Evolutionary conservation across 2,113 vertebrate species (phyloP).

Genomic region (Pygoscelis antarcticus): DNA sequence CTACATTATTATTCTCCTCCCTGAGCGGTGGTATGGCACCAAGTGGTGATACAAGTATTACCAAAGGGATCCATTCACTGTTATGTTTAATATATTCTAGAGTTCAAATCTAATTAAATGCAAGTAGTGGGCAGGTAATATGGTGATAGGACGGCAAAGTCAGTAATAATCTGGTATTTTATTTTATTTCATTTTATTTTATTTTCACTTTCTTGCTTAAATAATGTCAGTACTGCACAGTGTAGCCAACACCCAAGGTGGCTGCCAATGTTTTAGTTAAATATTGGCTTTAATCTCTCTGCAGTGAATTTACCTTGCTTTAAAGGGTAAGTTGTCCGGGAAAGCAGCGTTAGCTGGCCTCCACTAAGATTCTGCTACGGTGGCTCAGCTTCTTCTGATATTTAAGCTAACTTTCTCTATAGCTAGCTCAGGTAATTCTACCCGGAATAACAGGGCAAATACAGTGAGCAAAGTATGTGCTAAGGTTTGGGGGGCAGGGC

Average conservation of each 20-base stretch:
- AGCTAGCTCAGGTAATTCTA: background rate
- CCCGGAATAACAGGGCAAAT: background rate
- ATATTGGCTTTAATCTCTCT: background rate
- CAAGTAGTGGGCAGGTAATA: background rate
- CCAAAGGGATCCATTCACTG: background rate
- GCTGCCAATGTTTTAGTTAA: background rate
- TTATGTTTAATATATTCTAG: background rate
- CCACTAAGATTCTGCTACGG: fast-evolving
- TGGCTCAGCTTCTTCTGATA: background rate
- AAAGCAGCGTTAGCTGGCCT: background rate
- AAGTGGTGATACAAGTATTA: background rate
- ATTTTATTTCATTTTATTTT: background rate
- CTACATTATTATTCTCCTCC: background rate
- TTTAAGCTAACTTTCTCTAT: background rate
- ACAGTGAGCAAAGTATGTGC: background rate
- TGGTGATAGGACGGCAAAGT: background rate
- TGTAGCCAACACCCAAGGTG: background rate
- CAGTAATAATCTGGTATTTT: background rate
- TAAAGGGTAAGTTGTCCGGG: background rate
- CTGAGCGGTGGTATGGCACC: no score
- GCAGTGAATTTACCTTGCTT: background rate
- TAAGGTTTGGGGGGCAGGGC: background rate
- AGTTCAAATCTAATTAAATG: background rate
- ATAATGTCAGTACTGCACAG: background rate
- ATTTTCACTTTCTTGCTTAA: background rate